A percentile compares a stretch with the other conserved stretches of the same genome.
phyloP scores from a whole-genome alignment of 2,113 vertebrate species.

The Candoia aspera region DNA sequence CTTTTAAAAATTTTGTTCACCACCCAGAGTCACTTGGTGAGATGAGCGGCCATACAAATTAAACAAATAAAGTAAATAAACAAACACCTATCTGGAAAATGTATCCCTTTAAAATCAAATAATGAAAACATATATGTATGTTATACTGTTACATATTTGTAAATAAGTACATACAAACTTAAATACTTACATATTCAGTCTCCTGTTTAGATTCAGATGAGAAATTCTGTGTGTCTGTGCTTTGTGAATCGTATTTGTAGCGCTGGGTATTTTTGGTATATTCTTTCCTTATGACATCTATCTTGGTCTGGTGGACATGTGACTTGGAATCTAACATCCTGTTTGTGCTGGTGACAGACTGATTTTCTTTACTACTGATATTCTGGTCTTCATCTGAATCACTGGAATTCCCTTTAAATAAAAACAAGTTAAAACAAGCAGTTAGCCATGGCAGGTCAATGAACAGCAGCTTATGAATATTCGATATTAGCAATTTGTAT shows the following conservation, averaged over 20 bases:
- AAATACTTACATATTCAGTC: constrained; percentile 87
- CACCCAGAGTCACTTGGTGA: neutral
- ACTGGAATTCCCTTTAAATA: constrained; percentile 72
- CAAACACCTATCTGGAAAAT: neutral
- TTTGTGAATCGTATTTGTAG: constrained; percentile 84
- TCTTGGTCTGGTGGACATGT: constrained; percentile 75
- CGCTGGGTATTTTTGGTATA: constrained; percentile 83
- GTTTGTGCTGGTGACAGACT: constrained; percentile 69
- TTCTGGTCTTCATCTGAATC: constrained; percentile 78
- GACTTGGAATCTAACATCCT: constrained; percentile 68
- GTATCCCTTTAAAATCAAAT: neutral
- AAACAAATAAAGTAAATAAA: neutral
- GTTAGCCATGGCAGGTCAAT: neutral
- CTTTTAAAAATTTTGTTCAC: neutral
- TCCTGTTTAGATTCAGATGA: constrained; percentile 88
- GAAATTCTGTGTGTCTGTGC: constrained; percentile 87
- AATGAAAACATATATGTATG: neutral
- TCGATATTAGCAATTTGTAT: neutral
- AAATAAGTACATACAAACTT: neutral
- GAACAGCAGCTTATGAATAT: neutral
- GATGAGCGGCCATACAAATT: neutral
- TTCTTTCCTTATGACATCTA: constrained; percentile 82
- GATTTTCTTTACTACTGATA: constrained; percentile 66
- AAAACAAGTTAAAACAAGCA: constrained; percentile 22
- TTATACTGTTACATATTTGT: constrained; percentile 12